Evolutionary conservation across 2,113 vertebrate genomes (phyloP).

Genomic region (Puffinus mauretanicus): DNA sequence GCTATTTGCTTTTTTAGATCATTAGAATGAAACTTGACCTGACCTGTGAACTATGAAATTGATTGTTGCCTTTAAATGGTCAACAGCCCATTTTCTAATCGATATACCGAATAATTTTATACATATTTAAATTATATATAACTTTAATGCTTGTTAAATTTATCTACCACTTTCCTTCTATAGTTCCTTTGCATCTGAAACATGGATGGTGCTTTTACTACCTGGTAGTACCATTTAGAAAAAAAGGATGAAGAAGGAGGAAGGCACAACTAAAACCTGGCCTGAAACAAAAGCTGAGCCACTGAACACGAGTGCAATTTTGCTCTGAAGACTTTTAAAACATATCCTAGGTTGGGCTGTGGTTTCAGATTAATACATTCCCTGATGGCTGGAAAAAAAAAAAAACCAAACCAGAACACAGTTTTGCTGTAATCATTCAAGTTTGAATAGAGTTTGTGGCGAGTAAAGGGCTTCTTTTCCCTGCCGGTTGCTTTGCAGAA

Average conservation of each 20-base stretch:
- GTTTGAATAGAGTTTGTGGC: neutral
- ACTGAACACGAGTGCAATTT: neutral
- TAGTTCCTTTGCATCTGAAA: conserved; percentile 65
- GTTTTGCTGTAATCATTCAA: neutral
- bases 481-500: neutral
- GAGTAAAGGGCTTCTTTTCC: neutral
- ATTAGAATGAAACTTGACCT: conserved; percentile 85
- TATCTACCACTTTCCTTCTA: conserved; percentile 79
- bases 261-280: conserved; percentile 7
- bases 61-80: conserved; percentile 84
- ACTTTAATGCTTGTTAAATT: conserved; percentile 84
- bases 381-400: neutral
- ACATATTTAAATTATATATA: conserved; percentile 89
- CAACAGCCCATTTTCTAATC: conserved; percentile 86
- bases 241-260: neutral
- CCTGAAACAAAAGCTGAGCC: neutral
- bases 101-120: conserved; percentile 82
- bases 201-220: conserved; percentile 65
- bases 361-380: conserved; percentile 2
- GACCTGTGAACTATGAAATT: conserved; percentile 85
- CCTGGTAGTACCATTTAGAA: conserved; percentile 31
- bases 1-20: conserved; percentile 77
- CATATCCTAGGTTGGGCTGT: neutral
- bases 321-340: neutral
- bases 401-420: neutral